Evolutionary conservation across 2,797 vertebrate species (phyloP), one percentile per base, ranked within the genome.

Genomic region (Darevskia nairensis): DNA sequence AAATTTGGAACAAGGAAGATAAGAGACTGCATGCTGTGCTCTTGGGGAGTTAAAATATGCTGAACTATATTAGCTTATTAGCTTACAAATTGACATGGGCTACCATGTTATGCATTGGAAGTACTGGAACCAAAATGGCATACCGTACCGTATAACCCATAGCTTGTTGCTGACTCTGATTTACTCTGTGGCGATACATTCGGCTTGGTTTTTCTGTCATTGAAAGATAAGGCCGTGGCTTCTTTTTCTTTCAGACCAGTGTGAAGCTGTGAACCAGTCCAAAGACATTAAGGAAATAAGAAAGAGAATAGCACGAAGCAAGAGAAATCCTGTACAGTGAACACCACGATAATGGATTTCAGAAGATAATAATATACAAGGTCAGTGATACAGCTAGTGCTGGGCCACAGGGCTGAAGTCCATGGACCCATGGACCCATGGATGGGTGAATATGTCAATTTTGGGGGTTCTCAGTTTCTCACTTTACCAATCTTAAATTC

Each of bases 51-150:
- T 85, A 75, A 90, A 55, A 84, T 82, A 68, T 68, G 39, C 84
- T 88, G 74, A 39, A 3, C 66, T 66, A 71, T 77, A 23, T 82
- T 86, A 89, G 76, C 1, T 82, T 85, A 90, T 88, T 86, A 80
- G 64, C 64, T 86, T 68, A 89, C 11, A 90, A 86, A 76, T 88
- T 92, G 86, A 83, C 32, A 80, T 39, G 6, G 25, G 6, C 4
- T 8, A 61, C 55, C 82, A 81, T 64, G 80, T 76, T 78, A 83
- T 29, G 44, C 39, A 41, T 17, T 83, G 66, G 66, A 71, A 71
- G 35, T 55, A 27, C 59, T 25, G 64, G 50, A 59, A 75, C 23
- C 27, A 75, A 74, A 82, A 76, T 91, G 41, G 71, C 46, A n/a
- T 81, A 46, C 17, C 68, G 41, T 81, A 46, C 17, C 68, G 41